Evolutionary conservation across 2,888 invertebrate species (phyloP).

Genomic region (Callosobruchus maculatus): DNA sequence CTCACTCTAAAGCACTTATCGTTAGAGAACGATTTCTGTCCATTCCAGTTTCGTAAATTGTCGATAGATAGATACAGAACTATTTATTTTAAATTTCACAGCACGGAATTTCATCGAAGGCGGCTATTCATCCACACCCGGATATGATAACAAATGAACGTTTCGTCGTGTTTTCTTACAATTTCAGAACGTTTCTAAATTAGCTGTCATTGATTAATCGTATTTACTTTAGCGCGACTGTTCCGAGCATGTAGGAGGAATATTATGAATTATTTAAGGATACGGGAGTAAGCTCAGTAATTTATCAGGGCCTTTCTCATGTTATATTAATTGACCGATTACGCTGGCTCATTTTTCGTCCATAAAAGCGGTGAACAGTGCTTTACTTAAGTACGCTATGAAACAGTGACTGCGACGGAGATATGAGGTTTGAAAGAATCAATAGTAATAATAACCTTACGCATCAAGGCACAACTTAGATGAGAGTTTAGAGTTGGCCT

Average conservation of each 20-base stretch:
- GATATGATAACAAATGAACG: background rate
- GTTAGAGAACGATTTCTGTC: too few species aligned
- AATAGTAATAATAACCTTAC: too few species aligned
- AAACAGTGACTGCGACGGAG: background rate
- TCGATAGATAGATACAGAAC: too few species aligned
- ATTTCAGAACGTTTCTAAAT: background rate
- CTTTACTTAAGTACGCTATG: background rate
- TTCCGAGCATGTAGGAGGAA: background rate
- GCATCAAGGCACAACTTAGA: too few species aligned
- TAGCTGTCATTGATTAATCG: background rate
- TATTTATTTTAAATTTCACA: too few species aligned
- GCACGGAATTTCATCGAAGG: too few species aligned
- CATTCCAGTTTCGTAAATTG: too few species aligned
- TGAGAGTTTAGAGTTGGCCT: too few species aligned
- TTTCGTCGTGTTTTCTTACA: background rate
- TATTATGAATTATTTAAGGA: background rate
- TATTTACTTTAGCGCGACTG: background rate
- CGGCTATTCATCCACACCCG: background rate
- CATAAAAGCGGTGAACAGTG: background rate
- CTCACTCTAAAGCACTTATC: too few species aligned
- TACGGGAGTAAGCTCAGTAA: background rate
- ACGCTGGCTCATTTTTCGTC: background rate
- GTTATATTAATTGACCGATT: background rate
- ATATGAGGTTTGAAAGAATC: too few species aligned
- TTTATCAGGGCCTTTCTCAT: background rate